phyloP scores from a whole-genome alignment of 2,797 vertebrate genomes.

The Limosa lapponica region DNA sequence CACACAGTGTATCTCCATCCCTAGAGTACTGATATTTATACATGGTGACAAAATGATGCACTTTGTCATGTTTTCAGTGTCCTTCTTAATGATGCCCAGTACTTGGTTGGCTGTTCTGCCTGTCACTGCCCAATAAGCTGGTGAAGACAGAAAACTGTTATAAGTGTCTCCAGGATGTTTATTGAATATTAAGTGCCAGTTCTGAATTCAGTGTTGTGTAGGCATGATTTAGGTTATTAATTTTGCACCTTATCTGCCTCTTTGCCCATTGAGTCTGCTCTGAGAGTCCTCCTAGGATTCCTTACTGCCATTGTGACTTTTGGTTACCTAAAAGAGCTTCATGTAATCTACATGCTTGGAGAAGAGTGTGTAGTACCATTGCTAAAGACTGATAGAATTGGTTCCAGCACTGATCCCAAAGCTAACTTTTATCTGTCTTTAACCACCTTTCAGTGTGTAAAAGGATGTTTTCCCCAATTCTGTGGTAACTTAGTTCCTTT shows the following conservation, averaged over 20 bases:
- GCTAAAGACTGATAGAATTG: neutral
- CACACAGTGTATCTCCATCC: neutral
- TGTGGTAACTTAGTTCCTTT: neutral
- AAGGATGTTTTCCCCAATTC: neutral
- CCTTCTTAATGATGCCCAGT: neutral
- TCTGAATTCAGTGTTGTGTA: neutral
- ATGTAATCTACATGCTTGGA: neutral
- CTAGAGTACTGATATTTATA: neutral
- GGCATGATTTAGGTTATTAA: neutral
- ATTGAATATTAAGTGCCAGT: neutral
- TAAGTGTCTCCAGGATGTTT: neutral
- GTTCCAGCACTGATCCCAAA: neutral
- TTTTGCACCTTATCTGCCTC: neutral
- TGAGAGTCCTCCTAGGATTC: neutral
- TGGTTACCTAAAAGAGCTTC: neutral
- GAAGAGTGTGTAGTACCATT: neutral
- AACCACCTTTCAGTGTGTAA: neutral
- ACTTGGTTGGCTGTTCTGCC: neutral
- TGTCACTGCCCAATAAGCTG: neutral
- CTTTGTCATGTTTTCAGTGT: neutral
- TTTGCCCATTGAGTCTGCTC: neutral
- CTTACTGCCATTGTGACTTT: neutral
- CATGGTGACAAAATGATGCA: neutral
- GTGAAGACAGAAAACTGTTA: neutral
- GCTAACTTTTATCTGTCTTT: neutral